A percentile compares a stretch with the other conserved stretches of the same genome.
Conservation (phyloP, 2,797 vertebrate genomes). For the Gymnoscopelus braueri region DNA sequence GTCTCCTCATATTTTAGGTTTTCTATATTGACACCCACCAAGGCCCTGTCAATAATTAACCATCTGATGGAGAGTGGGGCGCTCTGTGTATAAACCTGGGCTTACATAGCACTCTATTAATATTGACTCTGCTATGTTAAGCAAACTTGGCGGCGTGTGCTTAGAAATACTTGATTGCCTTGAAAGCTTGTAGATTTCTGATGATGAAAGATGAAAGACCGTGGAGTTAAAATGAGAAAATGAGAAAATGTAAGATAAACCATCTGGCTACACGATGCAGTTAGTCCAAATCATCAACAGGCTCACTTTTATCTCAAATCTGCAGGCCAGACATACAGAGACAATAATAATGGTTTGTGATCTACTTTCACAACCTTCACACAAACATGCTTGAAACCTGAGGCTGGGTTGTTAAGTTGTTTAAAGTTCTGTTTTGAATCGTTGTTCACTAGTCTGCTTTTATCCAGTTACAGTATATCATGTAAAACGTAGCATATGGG, state of each 20-base stretch:
- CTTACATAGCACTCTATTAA: slow-evolving; percentile 79
- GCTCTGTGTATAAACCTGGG: slow-evolving; percentile 74
- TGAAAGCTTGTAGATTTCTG: slow-evolving; percentile 70
- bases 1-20: slow-evolving; percentile 44
- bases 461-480: slow-evolving; percentile 15
- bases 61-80: slow-evolving; percentile 33
- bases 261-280: not conserved
- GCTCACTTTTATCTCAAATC: slow-evolving; percentile 14
- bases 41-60: slow-evolving; percentile 75
- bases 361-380: not conserved
- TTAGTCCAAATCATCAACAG: not conserved
- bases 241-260: not conserved
- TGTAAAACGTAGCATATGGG: not conserved
- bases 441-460: slow-evolving; percentile 13
- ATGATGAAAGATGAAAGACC: slow-evolving; percentile 58
- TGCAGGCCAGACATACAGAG: slow-evolving; percentile 7
- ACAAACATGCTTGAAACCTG: not conserved
- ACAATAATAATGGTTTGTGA: slow-evolving; percentile 16
- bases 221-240: slow-evolving; percentile 19
- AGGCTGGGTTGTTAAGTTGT: not conserved
- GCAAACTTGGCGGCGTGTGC: slow-evolving; percentile 71
- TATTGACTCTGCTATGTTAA: slow-evolving; percentile 80
- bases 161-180: slow-evolving; percentile 75
- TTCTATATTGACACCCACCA: slow-evolving; percentile 59
- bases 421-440: slow-evolving; percentile 7